A percentile compares a stretch with the other conserved stretches of the same genome.
These are phyloP conservation scores for Lonchura striata DNA, from an alignment of 2,113 vertebrate species.

Conservation along the genomic window DNA sequence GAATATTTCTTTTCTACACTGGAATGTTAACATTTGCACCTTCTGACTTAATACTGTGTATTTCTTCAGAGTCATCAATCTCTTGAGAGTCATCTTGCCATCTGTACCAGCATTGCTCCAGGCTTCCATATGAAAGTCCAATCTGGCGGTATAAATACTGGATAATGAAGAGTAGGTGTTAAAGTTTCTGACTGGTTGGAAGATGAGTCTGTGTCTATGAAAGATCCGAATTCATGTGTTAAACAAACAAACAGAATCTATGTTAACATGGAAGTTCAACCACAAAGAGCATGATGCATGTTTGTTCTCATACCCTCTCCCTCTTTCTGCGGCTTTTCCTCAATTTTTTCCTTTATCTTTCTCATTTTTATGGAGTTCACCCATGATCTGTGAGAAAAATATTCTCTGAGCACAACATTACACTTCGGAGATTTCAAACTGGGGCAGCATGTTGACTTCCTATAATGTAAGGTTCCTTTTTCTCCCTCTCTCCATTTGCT, in stretches of 20 bases:
- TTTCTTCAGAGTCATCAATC: slow-evolving; percentile 78
- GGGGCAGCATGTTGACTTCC: slow-evolving; percentile 50
- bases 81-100: slow-evolving; percentile 76
- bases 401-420: slow-evolving; percentile 52
- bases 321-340: not conserved
- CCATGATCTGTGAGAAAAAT: slow-evolving; percentile 50
- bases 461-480: slow-evolving; percentile 31
- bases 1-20: slow-evolving; percentile 71
- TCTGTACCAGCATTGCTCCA: slow-evolving; percentile 74
- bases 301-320: not conserved
- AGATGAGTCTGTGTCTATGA: slow-evolving; percentile 65
- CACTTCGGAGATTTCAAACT: slow-evolving; percentile 69
- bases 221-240: slow-evolving; percentile 52
- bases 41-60: slow-evolving; percentile 78
- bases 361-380: slow-evolving; percentile 42
- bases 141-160: slow-evolving; percentile 76
- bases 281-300: slow-evolving; percentile 13
- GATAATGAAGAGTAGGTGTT: slow-evolving; percentile 76
- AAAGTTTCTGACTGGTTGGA: slow-evolving; percentile 67
- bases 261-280: slow-evolving; percentile 63
- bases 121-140: slow-evolving; percentile 80
- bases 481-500: slow-evolving; percentile 12
- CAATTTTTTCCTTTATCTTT: slow-evolving; percentile 16
- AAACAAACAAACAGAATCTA: slow-evolving; percentile 42
- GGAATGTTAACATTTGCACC: slow-evolving; percentile 78